Base-by-base conservation (phyloP, 1,140 invertebrate species). In the Lepidurus couesii region DNA sequence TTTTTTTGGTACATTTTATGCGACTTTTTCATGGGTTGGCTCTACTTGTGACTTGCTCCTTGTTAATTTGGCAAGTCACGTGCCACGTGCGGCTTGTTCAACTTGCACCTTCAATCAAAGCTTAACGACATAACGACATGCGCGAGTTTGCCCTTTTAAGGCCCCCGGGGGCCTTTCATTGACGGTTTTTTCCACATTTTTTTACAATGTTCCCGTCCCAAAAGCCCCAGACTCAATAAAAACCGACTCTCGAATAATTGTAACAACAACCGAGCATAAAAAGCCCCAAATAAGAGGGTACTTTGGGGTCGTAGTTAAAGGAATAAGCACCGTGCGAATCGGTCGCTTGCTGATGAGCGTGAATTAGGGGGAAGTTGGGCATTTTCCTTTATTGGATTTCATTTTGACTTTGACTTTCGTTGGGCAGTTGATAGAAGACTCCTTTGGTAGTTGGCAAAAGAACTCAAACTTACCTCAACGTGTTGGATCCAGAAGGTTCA, bases 41-140 rank as follows among this genome's bases (percentile, higher is more conserved):
- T 65, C 53, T 65, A 65, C 53, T 65, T 65, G 53, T 65, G 53
- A 65, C 53, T 65, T 65, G 53, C 53, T 65, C 9, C 53, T 65
- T 65, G 53, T 65, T 65, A 65, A 65, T 65, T 65, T 65, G 53
- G 53, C 53, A 65, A 65, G 53, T 65, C 53, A 65, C 53, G 53
- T 65, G 53, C 53, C 53, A 65, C 53, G 53, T 65, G 53, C 53
- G 53, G 53, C 53, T 65, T 65, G 53, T 65, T 65, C 53, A 13
- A 65, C 53, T 65, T 65, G 53, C 53, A 65, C 53, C 53, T 65
- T 65, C 53, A 65, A 65, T 65, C 53, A 65, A 65, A 65, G 53
- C 53, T 65, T 65, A 65, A 65, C 53, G 53, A 65, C 53, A 65
- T 65, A 65, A 65, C 53, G 53, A 65, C 53, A 65, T 65, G 53